These are phyloP conservation scores for Brachypalpus laphriformis DNA, from an alignment of 2,888 invertebrate species.

Conservation along the genomic window DNA sequence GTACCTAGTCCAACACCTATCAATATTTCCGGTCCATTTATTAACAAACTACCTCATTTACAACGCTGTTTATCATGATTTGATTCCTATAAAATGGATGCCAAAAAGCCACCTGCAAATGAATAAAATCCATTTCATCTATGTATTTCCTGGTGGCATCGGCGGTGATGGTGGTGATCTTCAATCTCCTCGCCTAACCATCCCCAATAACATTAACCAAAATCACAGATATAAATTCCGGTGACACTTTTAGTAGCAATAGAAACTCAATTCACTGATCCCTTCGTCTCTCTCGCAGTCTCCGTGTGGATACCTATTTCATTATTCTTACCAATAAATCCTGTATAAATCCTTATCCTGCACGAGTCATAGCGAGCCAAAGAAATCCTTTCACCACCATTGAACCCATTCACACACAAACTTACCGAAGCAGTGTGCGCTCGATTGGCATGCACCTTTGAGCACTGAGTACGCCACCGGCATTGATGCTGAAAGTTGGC, in stretches of 20 bases:
- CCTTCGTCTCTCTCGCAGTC: not conserved
- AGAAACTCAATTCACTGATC: slow-evolving; percentile 67
- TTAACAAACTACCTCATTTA: slow-evolving; percentile 69
- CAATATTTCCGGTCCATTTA: slow-evolving; percentile 66
- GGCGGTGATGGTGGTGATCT: not conserved
- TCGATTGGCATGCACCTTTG: slow-evolving; percentile 52
- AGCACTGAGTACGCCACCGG: slow-evolving; percentile 4
- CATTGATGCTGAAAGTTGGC: slow-evolving; percentile 69
- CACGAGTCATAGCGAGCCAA: slow-evolving; percentile 39
- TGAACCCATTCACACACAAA: slow-evolving; percentile 37
- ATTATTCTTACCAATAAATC: slow-evolving; percentile 68
- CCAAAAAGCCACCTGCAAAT: slow-evolving; percentile 71
- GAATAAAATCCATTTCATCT: slow-evolving; percentile 59
- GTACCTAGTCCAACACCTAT: slow-evolving; percentile 22
- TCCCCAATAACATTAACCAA: slow-evolving; percentile 51
- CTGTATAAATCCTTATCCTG: slow-evolving; percentile 66
- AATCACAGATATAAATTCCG: slow-evolving; percentile 69
- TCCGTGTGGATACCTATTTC: slow-evolving; percentile 62
- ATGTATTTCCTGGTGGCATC: not conserved
- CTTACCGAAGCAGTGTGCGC: not conserved
- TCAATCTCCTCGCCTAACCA: not conserved
- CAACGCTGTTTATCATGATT: slow-evolving; percentile 61
- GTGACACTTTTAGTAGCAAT: slow-evolving; percentile 73
- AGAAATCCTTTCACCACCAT: slow-evolving; percentile 61
- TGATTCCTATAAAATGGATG: slow-evolving; percentile 58